Base-by-base conservation (phyloP, 2,113 vertebrate species). In the Rhea pennata region DNA sequence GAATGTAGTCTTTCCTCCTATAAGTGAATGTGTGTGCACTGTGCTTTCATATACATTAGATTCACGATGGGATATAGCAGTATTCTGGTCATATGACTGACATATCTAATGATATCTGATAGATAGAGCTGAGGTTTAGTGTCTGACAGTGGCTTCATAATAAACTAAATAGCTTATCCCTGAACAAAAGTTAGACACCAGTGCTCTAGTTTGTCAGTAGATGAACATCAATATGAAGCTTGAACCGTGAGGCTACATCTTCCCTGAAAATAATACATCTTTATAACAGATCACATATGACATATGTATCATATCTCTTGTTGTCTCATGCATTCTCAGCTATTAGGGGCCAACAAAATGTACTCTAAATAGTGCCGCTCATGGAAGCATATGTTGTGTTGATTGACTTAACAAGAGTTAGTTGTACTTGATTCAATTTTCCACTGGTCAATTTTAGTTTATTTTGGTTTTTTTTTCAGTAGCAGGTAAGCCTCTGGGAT, bases 61-160 rank as follows among this genome's bases (percentile, higher is more conserved):
- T 0, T 0, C 8, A 9, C n/a, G 29, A 14, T 44, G 40, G 42
- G 24, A 59, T 48, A 31, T 5, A 20, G n/a, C 15, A 8, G 16
- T 56, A 11, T 65, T 61, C n/a, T 71, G 11, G 15, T 80, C 17
- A 8, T 13, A 9, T 79, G 29, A 42, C 40, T 71, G 64, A 23
- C 10, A 17, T 15, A 21, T 53, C 15, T 67, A 48, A 13, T 36
- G 14, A 7, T 66, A 22, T 0, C 58, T 72, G 39, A 61, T 20
- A 80, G 59, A 48, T 56, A 40, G 73, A 70, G 39, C 19, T 2
- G 27, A 58, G 51, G 46, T 26, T 80, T 67, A 17, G 48, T 50
- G 7, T 62, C 73, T 1, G 3, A 33, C 31, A 77, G 39, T 78
- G 51, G 27, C 46, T 58, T 56, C 70, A 44, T 78, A 61, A 17